These are phyloP conservation scores for Spea multiplicata DNA, from an alignment of 2,113 vertebrate genomes.

Conservation along the genomic window DNA sequence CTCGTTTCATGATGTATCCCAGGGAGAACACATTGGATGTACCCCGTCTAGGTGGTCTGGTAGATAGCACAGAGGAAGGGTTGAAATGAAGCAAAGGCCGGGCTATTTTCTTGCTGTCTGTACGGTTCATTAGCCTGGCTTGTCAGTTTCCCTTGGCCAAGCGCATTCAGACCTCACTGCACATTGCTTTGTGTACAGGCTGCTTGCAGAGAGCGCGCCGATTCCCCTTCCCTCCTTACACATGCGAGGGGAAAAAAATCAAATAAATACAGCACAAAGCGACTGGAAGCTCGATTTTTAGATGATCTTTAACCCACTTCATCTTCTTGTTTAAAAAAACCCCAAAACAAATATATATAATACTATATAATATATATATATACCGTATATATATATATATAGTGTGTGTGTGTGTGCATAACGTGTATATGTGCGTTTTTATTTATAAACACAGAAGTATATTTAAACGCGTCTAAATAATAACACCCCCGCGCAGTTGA, in stretches of 20 bases:
- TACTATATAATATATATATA: too few relatives aligned
- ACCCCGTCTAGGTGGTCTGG: constrained; percentile 64
- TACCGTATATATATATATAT: too few relatives aligned
- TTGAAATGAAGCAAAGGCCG: constrained; percentile 78
- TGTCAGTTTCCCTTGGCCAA: constrained; percentile 87
- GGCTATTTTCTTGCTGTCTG: constrained; percentile 78
- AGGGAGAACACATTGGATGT: not conserved
- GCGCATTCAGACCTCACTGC: constrained; percentile 87
- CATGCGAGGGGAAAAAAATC: not conserved
- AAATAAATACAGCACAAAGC: constrained; percentile 3
- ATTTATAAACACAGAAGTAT: too few relatives aligned
- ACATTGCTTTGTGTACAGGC: constrained; percentile 81
- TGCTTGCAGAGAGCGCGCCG: constrained; percentile 63
- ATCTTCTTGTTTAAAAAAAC: not conserved
- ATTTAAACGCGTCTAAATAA: too few relatives aligned
- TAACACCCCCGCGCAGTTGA: too few relatives aligned
- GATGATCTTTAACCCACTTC: not conserved
- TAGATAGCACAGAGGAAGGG: constrained; percentile 59
- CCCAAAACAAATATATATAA: too few relatives aligned
- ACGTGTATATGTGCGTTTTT: too few relatives aligned
- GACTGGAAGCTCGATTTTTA: constrained; percentile 3
- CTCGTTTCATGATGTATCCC: not conserved
- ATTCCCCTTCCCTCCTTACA: constrained; percentile 52
- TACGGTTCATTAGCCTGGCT: constrained; percentile 89
- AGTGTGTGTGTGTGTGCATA: too few relatives aligned